Conservation (phyloP, 2,888 invertebrate genomes). For the Caenorhabditis sp. region DNA sequence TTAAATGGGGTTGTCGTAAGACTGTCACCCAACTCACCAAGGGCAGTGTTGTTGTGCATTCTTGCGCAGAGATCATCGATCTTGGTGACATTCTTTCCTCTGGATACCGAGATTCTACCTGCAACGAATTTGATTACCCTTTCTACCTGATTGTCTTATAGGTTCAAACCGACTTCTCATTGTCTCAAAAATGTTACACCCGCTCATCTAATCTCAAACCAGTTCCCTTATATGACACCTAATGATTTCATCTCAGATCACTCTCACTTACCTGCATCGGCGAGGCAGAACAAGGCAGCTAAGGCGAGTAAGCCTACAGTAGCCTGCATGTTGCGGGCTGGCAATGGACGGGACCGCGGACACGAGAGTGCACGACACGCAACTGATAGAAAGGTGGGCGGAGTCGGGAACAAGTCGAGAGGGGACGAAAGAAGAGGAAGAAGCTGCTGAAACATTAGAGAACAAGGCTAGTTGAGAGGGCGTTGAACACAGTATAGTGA, state of each 20-base stretch:
- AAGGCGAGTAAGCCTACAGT: constrained; percentile 62
- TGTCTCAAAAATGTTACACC: constrained; percentile 42
- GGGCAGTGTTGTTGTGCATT: constrained; percentile 77
- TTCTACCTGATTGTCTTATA: neutral
- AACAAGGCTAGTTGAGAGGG: constrained; percentile 22
- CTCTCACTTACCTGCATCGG: constrained; percentile 51
- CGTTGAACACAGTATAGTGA: constrained; percentile 48
- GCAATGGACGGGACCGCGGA: constrained; percentile 56
- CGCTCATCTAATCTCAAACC: constrained; percentile 24
- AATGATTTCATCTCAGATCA: neutral
- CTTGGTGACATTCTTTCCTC: constrained; percentile 70
- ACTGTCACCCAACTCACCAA: constrained; percentile 63
- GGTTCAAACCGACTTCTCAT: constrained; percentile 8
- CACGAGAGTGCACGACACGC: constrained; percentile 58
- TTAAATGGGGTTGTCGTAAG: no score
- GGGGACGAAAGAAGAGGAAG: constrained; percentile 42
- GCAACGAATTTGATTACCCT: constrained; percentile 18
- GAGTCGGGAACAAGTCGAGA: constrained; percentile 57
- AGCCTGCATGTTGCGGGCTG: constrained; percentile 53
- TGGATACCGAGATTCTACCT: constrained; percentile 69
- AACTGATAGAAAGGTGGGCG: constrained; percentile 54
- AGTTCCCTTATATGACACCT: constrained; percentile 26
- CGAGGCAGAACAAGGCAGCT: constrained; percentile 51
- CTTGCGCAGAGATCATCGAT: constrained; percentile 73
- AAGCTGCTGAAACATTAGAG: constrained; percentile 53